A percentile compares a stretch with the other conserved stretches of the same genome.
These are phyloP conservation scores for Mnemiopsis leidyi DNA, from an alignment of 37 sponge, comb jelly and placozoan species.

Conservation along the genomic window DNA sequence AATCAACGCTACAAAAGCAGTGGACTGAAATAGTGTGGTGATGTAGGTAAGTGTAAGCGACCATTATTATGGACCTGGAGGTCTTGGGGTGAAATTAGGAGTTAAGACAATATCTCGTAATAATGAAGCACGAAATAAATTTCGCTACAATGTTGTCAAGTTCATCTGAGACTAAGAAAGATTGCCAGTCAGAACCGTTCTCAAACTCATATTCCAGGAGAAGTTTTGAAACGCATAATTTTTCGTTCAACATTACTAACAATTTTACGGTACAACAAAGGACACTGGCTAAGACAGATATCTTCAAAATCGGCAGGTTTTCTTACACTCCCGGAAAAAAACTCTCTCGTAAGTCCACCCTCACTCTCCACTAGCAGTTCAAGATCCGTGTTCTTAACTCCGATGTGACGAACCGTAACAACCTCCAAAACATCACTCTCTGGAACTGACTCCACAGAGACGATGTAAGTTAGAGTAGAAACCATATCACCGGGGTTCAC, in stretches of 20 bases:
- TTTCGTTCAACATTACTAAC: slow-evolving; percentile 49
- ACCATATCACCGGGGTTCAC: slow-evolving; percentile 67
- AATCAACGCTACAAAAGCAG: too few species aligned
- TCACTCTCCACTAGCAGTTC: background rate
- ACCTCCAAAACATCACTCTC: slow-evolving; percentile 3
- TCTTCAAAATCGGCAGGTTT: slow-evolving; percentile 60
- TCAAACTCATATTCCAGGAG: too few species aligned
- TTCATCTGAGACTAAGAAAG: too few species aligned
- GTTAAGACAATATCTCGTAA: too few species aligned
- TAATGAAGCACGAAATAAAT: too few species aligned
- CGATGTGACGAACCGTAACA: slow-evolving; percentile 52
- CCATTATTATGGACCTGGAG: too few species aligned
- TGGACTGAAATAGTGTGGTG: too few species aligned
- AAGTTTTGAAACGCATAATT: slow-evolving; percentile 45
- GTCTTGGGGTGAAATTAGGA: too few species aligned
- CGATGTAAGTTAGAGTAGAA: slow-evolving; percentile 45
- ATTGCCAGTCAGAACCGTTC: too few species aligned
- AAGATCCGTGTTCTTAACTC: slow-evolving; percentile 60
- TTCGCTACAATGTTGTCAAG: too few species aligned
- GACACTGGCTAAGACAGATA: slow-evolving; percentile 20
- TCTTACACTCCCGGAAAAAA: background rate
- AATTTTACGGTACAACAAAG: slow-evolving; percentile 67
- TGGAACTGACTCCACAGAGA: background rate
- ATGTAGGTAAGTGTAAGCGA: too few species aligned
- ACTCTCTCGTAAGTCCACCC: background rate